A percentile compares a stretch with the other conserved stretches of the same genome.
These are phyloP conservation scores for Sander lucioperca DNA, from an alignment of 2,113 vertebrate species.

Conservation along the genomic window DNA sequence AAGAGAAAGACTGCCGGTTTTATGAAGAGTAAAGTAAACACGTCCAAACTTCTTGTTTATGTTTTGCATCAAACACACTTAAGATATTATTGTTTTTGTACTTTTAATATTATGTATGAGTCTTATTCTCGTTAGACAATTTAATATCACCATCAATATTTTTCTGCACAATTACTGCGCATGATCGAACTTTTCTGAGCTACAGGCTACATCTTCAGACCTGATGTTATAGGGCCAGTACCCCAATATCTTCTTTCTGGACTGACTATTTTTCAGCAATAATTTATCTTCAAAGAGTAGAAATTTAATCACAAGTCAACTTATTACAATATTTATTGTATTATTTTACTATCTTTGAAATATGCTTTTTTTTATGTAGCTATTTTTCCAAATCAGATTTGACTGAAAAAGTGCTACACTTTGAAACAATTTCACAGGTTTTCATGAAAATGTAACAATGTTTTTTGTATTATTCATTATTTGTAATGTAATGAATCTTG, in stretches of 20 bases:
- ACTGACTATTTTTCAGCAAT: too few species aligned
- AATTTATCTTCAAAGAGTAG: too few species aligned
- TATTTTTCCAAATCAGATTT: background rate
- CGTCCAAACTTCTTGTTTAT: background rate
- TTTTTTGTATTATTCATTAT: background rate
- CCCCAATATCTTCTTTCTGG: too few species aligned
- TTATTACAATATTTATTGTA: background rate
- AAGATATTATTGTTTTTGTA: background rate
- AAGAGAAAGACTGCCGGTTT: background rate
- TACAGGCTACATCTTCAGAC: too few species aligned
- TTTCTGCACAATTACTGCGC: background rate
- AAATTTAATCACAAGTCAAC: background rate
- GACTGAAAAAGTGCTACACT: background rate
- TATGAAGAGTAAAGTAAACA: background rate
- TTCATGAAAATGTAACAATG: background rate
- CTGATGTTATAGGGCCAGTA: too few species aligned
- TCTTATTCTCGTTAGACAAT: background rate
- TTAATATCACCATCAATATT: background rate
- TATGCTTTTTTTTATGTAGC: background rate
- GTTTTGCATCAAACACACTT: background rate
- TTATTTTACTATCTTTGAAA: background rate
- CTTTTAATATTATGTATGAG: background rate
- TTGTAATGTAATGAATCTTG: background rate
- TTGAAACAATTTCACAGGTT: background rate
- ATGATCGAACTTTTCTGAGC: too few species aligned